phyloP scores from a whole-genome alignment of 2,888 invertebrate species.

The Oxyscelio sp. region DNA sequence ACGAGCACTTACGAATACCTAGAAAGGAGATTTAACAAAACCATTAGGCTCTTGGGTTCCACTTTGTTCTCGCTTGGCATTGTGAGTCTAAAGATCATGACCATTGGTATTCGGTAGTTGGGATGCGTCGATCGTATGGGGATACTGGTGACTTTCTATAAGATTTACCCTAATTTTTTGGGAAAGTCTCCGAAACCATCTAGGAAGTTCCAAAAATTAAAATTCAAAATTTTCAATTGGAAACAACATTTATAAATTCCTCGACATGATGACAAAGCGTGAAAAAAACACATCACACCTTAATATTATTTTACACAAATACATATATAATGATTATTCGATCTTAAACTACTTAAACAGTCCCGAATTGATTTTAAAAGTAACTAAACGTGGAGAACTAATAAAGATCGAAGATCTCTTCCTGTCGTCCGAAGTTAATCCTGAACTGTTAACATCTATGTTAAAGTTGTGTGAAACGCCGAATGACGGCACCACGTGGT shows the following conservation, averaged over 20 bases:
- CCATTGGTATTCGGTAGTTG: too few relatives aligned
- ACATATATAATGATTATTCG: not conserved
- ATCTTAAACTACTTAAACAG: not conserved
- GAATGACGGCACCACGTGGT: not conserved
- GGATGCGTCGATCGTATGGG: too few relatives aligned
- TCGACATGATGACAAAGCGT: too few relatives aligned
- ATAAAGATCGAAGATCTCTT: constrained; percentile 4
- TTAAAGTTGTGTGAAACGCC: not conserved
- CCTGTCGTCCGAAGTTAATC: constrained; percentile 1
- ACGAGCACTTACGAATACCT: constrained; percentile 95
- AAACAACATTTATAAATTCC: too few relatives aligned
- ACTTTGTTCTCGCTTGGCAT: constrained; percentile 91
- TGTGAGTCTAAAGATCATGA: constrained; percentile 89
- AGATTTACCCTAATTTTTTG: too few relatives aligned
- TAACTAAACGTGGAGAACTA: not conserved
- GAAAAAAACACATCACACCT: not conserved
- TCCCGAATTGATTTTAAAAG: constrained; percentile 5
- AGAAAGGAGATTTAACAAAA: constrained; percentile 92
- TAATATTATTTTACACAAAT: not conserved
- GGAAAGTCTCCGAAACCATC: too few relatives aligned
- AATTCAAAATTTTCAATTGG: too few relatives aligned
- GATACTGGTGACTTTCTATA: too few relatives aligned
- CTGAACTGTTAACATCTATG: not conserved
- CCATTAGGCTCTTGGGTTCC: constrained; percentile 92
- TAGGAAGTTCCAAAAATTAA: too few relatives aligned